A percentile compares a stretch with the other conserved stretches of the same genome.
Conservation (phyloP, 2,888 invertebrate species). For the Phoronis australis region DNA sequence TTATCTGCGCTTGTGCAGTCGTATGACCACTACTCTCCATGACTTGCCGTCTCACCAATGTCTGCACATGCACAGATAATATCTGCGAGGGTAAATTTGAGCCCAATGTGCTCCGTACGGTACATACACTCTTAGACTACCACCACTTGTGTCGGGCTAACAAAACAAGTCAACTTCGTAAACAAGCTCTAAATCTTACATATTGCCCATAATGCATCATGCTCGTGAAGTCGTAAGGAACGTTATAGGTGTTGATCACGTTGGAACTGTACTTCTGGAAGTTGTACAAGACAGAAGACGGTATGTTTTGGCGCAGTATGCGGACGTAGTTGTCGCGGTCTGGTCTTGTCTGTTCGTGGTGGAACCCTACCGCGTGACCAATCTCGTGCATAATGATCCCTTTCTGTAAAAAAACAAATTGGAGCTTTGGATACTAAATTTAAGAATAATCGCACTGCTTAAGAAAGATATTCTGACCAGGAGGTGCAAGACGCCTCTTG, state of each 20-base stretch:
- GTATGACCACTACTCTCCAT: too few relatives aligned
- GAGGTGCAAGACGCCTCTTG: too few relatives aligned
- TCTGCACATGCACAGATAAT: too few relatives aligned
- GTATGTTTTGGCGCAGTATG: slow-evolving; percentile 6
- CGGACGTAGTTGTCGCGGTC: slow-evolving; percentile 9
- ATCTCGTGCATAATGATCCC: slow-evolving; percentile 9
- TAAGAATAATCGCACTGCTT: too few relatives aligned
- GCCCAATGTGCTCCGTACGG: too few relatives aligned
- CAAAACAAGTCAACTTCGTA: not conserved
- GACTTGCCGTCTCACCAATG: too few relatives aligned
- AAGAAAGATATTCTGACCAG: too few relatives aligned
- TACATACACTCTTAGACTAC: too few relatives aligned
- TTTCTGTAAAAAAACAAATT: slow-evolving; percentile 3
- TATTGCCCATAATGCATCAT: slow-evolving; percentile 10
- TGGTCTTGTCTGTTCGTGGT: slow-evolving; percentile 13
- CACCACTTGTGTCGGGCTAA: too few relatives aligned
- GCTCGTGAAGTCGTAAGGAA: slow-evolving; percentile 11
- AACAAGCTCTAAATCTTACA: slow-evolving; percentile 1
- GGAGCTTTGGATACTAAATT: too few relatives aligned
- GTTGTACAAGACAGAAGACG: slow-evolving; percentile 2
- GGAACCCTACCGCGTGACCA: slow-evolving; percentile 13
- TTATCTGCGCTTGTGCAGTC: too few relatives aligned
- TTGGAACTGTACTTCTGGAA: slow-evolving; percentile 7
- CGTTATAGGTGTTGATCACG: slow-evolving; percentile 3
- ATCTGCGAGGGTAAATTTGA: too few relatives aligned